Evolutionary conservation across 2,113 vertebrate genomes (phyloP), one percentile per base, ranked within the genome.

Genomic region (Arvicanthis niloticus): DNA sequence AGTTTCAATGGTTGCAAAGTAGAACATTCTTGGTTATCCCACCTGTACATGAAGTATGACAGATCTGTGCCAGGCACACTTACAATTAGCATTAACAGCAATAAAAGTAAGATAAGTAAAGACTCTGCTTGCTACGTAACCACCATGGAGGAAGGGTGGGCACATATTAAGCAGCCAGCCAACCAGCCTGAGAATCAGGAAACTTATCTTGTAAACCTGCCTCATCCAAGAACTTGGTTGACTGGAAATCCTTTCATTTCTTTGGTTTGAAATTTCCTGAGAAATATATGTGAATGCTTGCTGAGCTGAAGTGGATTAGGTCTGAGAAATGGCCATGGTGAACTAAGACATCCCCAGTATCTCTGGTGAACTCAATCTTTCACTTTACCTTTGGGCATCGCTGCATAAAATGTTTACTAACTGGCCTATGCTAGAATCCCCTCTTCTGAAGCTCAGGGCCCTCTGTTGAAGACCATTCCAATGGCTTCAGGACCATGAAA

Each of bases 1-100:
- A 91, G 16, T 97, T 91, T 97, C 96, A 91, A 10, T 84, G 91
- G 89, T 90, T 85, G 80, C 80, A 70, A 89, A 42, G 70, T 88
- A 31, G 70, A 88, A 31, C 7, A 0, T 97, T 98, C 97, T 87
- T 94, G 89, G 97, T 22, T 76, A 24, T 92, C 95, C 73, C 31
- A 58, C 73, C 88, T 87, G 45, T 42, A 82, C 15, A 42, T 92
- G 65, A 94, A 80, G 65, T 67, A 51, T 29, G 58, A 77, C 68
- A 89, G 34, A 53, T 62, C 76, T 81, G 42, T 73, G 21, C 26
- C 73, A 89, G 56, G 17, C 7, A 81, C 82, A 88, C 95, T 85
- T 45, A 93, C 24, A 85, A 40, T 9, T 68, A 90, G 40, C n/a
- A 88, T 45, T 80, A 93, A 16, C 10, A 87, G 45, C 11, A 92